Conservation (phyloP, 2,888 invertebrate species). For the Pocota personata region DNA sequence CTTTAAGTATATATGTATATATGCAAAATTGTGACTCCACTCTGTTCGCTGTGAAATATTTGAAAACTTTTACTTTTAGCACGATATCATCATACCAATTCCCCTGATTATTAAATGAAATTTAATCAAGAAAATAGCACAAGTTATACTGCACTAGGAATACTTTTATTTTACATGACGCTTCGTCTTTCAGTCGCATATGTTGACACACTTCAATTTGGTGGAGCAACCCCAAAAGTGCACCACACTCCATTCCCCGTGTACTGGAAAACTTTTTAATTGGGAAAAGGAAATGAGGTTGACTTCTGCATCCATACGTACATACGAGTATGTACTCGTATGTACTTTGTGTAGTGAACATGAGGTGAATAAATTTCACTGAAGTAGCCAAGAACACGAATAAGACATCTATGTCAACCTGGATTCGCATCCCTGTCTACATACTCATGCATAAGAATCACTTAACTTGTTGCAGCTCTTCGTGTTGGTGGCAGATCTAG, state of each 20-base stretch:
- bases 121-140: slow-evolving; percentile 41
- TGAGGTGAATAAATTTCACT: not conserved
- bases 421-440: not conserved
- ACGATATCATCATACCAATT: slow-evolving; percentile 3
- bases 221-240: slow-evolving; percentile 5
- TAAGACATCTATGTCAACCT: slow-evolving; percentile 47
- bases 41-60: too few species aligned
- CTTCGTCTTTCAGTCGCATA: not conserved
- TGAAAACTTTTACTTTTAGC: not conserved
- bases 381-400: slow-evolving; percentile 17
- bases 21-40: too few species aligned
- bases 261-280: slow-evolving; percentile 62
- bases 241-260: not conserved
- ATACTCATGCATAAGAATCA: not conserved
- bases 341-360: slow-evolving; percentile 5
- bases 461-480: slow-evolving; percentile 38
- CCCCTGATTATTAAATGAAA: slow-evolving; percentile 22
- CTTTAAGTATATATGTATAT: too few species aligned
- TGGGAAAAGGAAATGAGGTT: slow-evolving; percentile 57
- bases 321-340: too few species aligned
- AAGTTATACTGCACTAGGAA: too few species aligned
- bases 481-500: not conserved
- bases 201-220: slow-evolving; percentile 45
- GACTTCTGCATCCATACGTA: too few species aligned
- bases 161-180: too few species aligned